Percentiles rank a stretch among this genome's conserved stretches.
Evolutionary conservation across 2,888 invertebrate species (phyloP).

Genomic region (Gibbula magus): DNA sequence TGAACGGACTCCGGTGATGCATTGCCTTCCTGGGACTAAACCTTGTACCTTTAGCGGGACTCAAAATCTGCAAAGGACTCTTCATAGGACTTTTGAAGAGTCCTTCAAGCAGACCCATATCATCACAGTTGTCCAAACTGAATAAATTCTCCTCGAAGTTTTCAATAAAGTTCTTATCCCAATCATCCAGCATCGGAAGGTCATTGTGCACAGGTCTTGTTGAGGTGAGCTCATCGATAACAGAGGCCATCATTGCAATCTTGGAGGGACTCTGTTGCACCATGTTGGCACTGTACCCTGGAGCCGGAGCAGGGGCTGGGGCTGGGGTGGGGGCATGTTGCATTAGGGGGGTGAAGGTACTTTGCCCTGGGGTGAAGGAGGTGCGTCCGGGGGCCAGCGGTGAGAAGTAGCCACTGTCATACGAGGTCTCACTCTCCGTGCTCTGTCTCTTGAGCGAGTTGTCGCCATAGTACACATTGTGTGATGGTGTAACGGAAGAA

Average conservation of each 20-base stretch:
- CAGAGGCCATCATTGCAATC: neutral
- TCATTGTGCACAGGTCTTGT: conserved; percentile 24
- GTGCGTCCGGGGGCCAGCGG: conserved; percentile 30
- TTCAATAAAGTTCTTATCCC: conserved; percentile 60
- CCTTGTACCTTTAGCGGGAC: conserved; percentile 42
- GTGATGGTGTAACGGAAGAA: neutral
- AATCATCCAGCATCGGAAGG: conserved; percentile 47
- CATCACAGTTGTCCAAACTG: conserved; percentile 47
- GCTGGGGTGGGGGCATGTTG: conserved; percentile 24
- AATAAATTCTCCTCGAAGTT: conserved; percentile 62
- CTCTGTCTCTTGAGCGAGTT: conserved; percentile 1
- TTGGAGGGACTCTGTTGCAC: neutral
- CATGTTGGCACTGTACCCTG: neutral
- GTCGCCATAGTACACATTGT: neutral
- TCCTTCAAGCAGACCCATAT: conserved; percentile 45
- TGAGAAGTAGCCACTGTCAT: conserved; percentile 57
- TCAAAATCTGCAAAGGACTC: conserved; percentile 29
- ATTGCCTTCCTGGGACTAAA: conserved; percentile 48
- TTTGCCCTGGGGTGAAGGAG: neutral
- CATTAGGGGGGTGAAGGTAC: neutral
- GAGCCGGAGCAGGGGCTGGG: conserved; percentile 6
- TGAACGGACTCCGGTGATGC: conserved; percentile 25
- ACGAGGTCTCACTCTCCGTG: conserved; percentile 42
- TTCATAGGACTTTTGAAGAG: conserved; percentile 38
- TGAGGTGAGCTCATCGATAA: conserved; percentile 15